Evolutionary conservation across 2,888 invertebrate species (phyloP).

Genomic region (Diaperis boleti): DNA sequence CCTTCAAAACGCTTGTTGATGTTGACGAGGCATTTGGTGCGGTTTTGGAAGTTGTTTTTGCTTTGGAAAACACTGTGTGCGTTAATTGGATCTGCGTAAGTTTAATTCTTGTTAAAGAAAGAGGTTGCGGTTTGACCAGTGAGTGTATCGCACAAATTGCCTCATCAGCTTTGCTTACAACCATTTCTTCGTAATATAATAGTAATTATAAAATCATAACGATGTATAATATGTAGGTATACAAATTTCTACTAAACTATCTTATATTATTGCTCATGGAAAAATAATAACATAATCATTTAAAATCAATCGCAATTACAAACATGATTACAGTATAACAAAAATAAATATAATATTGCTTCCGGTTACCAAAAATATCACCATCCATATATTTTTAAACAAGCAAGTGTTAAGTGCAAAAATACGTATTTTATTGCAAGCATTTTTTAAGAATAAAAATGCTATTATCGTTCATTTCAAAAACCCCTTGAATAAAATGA

Average conservation of each 20-base stretch:
- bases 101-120: not conserved
- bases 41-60: not conserved
- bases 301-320: constrained; percentile 45
- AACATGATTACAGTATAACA: constrained; percentile 53
- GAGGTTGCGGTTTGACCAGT: not conserved
- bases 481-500: constrained; percentile 49
- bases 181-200: constrained; percentile 19
- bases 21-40: constrained; percentile 21
- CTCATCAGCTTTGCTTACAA: constrained; percentile 19
- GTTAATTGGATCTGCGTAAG: not conserved
- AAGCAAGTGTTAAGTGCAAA: constrained; percentile 63
- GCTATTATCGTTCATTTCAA: constrained; percentile 46
- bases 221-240: constrained; percentile 52
- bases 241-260: constrained; percentile 54
- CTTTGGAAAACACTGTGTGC: not conserved
- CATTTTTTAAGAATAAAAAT: constrained; percentile 55
- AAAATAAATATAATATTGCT: constrained; percentile 63
- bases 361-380: constrained; percentile 67
- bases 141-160: not conserved
- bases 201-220: constrained; percentile 44
- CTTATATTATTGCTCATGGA: constrained; percentile 60
- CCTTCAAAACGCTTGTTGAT: constrained; percentile 8
- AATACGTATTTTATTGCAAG: constrained; percentile 64
- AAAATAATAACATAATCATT: constrained; percentile 49
- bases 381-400: constrained; percentile 55